phyloP scores from a whole-genome alignment of 1,140 invertebrate genomes.

The Pentalonia nigronervosa region DNA sequence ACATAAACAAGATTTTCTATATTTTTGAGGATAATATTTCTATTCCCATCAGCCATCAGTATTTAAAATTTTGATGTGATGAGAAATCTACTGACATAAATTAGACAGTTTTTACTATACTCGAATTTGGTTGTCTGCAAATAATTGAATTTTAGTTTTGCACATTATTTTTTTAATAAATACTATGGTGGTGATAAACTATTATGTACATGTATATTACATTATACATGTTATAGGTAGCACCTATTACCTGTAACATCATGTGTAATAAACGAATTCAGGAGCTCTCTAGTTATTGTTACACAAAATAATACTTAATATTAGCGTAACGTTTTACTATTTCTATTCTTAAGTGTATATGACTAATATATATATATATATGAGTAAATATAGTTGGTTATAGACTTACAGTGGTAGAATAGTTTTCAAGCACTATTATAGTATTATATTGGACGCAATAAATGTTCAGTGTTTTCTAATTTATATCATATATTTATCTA shows the following conservation, averaged over 20 bases:
- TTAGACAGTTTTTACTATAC: background rate
- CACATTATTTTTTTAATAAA: background rate
- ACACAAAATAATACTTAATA: background rate
- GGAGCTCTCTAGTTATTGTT: conserved; percentile 14
- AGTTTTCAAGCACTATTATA: background rate
- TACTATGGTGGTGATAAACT: background rate
- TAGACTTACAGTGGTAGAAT: background rate
- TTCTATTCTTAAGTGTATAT: background rate
- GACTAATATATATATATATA: background rate
- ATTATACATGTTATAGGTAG: background rate
- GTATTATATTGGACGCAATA: background rate
- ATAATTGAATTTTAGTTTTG: background rate
- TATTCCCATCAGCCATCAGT: background rate
- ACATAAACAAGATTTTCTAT: background rate
- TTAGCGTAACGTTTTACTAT: background rate
- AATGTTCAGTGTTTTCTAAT: background rate
- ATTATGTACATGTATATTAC: background rate
- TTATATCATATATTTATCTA: background rate
- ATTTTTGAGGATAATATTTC: background rate
- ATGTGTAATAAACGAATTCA: background rate
- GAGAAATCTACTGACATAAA: background rate
- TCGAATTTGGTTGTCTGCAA: background rate
- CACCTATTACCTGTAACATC: background rate
- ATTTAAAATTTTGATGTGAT: background rate
- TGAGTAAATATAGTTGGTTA: background rate